A percentile compares a stretch with the other conserved stretches of the same genome.
These are phyloP conservation scores for Vireo griseus DNA, from an alignment of 2,797 vertebrate genomes.

Conservation along the genomic window DNA sequence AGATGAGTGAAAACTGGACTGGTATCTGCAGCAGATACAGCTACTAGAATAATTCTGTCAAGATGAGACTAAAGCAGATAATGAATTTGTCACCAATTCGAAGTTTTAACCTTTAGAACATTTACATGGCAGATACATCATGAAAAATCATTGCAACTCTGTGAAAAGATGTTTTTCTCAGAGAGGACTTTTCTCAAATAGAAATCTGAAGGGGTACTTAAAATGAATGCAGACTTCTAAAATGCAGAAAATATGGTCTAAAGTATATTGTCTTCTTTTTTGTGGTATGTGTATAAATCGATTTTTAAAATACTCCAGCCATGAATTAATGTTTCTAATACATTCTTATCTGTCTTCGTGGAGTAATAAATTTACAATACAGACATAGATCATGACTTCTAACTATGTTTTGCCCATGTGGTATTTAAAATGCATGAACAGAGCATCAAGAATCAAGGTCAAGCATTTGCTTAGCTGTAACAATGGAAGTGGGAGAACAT, in stretches of 20 bases:
- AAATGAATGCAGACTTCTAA: neutral
- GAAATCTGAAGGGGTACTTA: neutral
- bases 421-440: neutral
- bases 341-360: neutral
- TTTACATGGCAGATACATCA: neutral
- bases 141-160: neutral
- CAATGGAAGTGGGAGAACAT: neutral
- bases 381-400: neutral
- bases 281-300: neutral
- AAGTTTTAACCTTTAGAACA: constrained; percentile 29
- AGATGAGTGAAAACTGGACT: neutral
- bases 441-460: neutral
- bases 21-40: neutral
- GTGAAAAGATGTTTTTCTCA: neutral
- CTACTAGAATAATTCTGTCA: constrained; percentile 36
- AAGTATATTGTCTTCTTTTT: rapidly evolving
- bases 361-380: neutral
- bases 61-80: constrained; percentile 8
- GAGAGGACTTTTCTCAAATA: neutral
- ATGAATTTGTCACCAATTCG: neutral
- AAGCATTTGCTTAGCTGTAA: neutral
- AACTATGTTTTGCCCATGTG: neutral
- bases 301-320: neutral
- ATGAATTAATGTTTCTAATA: neutral
- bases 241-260: neutral